Evolutionary conservation across 2,888 invertebrate genomes (phyloP).

Genomic region (Papilio demoleus): DNA sequence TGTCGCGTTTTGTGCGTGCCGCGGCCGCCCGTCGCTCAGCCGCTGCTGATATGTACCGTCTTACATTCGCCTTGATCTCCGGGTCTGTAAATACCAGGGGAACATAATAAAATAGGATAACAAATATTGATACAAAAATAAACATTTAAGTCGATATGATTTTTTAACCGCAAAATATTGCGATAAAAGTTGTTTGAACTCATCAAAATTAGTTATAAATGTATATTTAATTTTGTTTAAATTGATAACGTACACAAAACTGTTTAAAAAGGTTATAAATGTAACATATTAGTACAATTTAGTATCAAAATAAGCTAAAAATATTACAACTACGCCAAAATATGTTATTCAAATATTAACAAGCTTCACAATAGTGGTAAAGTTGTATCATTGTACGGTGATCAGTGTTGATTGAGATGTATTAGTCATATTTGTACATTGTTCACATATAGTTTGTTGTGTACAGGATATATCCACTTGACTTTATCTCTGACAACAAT

Average conservation of each 20-base stretch:
- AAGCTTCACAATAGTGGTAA: background rate
- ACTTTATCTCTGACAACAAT: slow-evolving; percentile 16
- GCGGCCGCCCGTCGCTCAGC: slow-evolving; percentile 71
- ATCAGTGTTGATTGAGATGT: slow-evolving; percentile 3
- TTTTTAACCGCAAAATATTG: background rate
- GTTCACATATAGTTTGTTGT: slow-evolving; percentile 4
- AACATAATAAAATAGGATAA: background rate
- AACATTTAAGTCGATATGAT: background rate
- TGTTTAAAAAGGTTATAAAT: background rate
- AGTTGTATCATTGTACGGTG: background rate
- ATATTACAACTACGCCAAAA: background rate
- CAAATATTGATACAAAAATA: background rate
- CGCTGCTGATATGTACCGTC: slow-evolving; percentile 87
- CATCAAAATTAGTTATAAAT: background rate
- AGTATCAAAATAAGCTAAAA: no score
- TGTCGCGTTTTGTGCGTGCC: slow-evolving; percentile 70
- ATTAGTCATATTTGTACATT: slow-evolving; percentile 9
- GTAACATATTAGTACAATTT: no score
- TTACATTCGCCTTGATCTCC: slow-evolving; percentile 91
- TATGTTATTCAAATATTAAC: background rate
- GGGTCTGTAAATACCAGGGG: slow-evolving; percentile 86
- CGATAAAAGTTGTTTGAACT: background rate
- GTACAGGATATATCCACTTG: slow-evolving; percentile 57
- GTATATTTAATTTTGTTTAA: background rate
- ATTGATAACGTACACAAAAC: background rate